A percentile compares a stretch with the other conserved stretches of the same genome.
These are phyloP conservation scores for Eurystomus gularis DNA, from an alignment of 2,113 vertebrate species.

Conservation along the genomic window DNA sequence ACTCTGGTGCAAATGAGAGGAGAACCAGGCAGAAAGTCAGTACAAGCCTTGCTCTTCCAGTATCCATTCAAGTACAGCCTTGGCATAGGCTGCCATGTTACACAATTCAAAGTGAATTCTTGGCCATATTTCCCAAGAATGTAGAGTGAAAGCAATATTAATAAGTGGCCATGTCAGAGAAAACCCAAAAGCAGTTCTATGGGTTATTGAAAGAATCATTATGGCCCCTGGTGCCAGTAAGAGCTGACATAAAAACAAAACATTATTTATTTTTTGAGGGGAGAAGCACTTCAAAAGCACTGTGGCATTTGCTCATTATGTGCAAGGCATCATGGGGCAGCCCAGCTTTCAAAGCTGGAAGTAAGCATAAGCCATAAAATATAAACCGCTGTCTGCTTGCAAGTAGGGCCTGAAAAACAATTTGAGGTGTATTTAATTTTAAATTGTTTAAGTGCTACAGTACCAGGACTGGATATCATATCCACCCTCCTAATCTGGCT, in stretches of 20 bases:
- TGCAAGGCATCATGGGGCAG: not conserved
- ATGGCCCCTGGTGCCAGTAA: not conserved
- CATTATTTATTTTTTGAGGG: not conserved
- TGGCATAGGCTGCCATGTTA: not conserved
- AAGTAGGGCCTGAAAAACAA: not conserved
- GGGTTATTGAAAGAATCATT: not conserved
- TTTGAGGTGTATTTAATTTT: not conserved
- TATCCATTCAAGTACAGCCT: not conserved
- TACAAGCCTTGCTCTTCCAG: not conserved
- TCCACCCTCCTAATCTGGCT: not conserved
- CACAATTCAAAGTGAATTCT: not conserved
- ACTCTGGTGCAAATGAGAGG: not conserved
- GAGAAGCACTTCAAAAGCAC: not conserved
- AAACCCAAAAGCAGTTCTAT: not conserved
- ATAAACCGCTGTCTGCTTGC: not conserved
- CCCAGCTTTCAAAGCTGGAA: not conserved
- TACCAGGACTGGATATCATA: not conserved
- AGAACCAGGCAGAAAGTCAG: not conserved
- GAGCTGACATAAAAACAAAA: not conserved
- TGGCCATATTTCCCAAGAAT: not conserved
- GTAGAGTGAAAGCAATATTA: not conserved
- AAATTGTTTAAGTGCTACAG: not conserved
- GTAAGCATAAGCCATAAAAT: not conserved
- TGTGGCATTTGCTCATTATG: rapidly evolving
- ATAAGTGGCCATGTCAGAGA: not conserved